phyloP scores from a whole-genome alignment of 2,797 vertebrate species.

The Chelmon rostratus region DNA sequence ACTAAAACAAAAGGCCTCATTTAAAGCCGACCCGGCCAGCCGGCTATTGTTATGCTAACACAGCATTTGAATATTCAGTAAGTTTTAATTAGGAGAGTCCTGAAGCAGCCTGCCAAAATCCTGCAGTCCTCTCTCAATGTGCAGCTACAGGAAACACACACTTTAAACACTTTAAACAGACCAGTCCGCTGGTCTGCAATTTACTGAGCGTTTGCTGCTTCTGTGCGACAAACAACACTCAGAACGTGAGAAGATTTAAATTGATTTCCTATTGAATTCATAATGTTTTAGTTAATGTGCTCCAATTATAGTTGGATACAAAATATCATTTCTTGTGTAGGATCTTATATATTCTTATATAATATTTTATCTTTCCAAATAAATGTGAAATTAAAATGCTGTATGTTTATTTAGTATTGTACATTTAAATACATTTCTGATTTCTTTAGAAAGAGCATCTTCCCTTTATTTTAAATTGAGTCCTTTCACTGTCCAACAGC shows the following conservation, averaged over 20 bases:
- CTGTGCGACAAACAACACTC: slow-evolving; percentile 7
- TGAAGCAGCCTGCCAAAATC: slow-evolving; percentile 73
- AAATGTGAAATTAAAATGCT: background rate
- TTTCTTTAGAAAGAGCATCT: background rate
- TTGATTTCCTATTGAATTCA: slow-evolving; percentile 17
- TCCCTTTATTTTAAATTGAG: background rate
- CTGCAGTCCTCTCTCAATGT: slow-evolving; percentile 57
- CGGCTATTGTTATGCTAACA: slow-evolving; percentile 87
- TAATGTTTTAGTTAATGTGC: background rate
- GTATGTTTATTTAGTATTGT: background rate
- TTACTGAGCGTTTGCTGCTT: slow-evolving; percentile 26
- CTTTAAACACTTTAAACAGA: slow-evolving; percentile 45
- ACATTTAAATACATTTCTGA: background rate
- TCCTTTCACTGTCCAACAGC: rapidly evolving
- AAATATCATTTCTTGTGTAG: background rate
- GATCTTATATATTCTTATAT: too few relatives aligned
- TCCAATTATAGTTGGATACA: background rate
- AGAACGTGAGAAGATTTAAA: slow-evolving; percentile 3
- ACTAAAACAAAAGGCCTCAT: slow-evolving; percentile 87
- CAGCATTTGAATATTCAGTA: slow-evolving; percentile 85
- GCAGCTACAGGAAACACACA: slow-evolving; percentile 57
- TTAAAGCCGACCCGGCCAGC: slow-evolving; percentile 77
- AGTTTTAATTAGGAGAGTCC: slow-evolving; percentile 84
- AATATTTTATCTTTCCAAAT: background rate
- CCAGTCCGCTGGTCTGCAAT: slow-evolving; percentile 12